Evolutionary conservation across 2,888 invertebrate species (phyloP).

Genomic region (Zaprionus bogoriensis): DNA sequence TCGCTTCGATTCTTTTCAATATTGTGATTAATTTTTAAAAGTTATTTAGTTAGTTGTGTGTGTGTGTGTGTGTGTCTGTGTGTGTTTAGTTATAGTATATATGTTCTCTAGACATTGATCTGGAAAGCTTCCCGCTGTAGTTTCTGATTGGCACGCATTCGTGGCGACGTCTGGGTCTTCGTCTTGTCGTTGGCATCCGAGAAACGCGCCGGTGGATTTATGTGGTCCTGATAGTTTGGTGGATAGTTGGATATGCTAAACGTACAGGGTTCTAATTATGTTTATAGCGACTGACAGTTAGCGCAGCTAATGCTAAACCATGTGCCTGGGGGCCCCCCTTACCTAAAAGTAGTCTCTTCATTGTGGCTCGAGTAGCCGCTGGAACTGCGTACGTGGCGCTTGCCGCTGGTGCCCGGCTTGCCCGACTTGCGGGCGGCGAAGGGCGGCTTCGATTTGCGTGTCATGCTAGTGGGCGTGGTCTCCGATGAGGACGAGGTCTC

Average conservation of each 20-base stretch:
- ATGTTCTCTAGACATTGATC: slow-evolving; percentile 87
- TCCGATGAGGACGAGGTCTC: slow-evolving; percentile 92
- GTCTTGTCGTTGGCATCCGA: slow-evolving; percentile 86
- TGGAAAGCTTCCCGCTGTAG: slow-evolving; percentile 89
- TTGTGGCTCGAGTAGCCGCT: slow-evolving; percentile 93
- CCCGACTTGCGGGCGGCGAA: slow-evolving; percentile 88
- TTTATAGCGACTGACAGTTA: slow-evolving; percentile 50
- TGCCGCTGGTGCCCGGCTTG: slow-evolving; percentile 85
- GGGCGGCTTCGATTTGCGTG: slow-evolving; percentile 88
- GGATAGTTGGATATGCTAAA: slow-evolving; percentile 90
- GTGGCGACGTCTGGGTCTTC: slow-evolving; percentile 82
- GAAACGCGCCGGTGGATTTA: slow-evolving; percentile 93
- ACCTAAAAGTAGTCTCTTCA: slow-evolving; percentile 93
- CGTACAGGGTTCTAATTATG: slow-evolving; percentile 75
- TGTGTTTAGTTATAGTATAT: slow-evolving; percentile 17
- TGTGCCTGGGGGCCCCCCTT: slow-evolving; percentile 53
- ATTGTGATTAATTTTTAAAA: slow-evolving; percentile 29
- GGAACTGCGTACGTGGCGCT: slow-evolving; percentile 90
- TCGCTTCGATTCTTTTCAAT: slow-evolving; percentile 15
- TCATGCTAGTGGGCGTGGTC: slow-evolving; percentile 87
- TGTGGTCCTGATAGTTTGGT: slow-evolving; percentile 91
- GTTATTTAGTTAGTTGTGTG: slow-evolving; percentile 21
- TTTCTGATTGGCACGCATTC: slow-evolving; percentile 84
- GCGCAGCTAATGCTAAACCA: background rate
- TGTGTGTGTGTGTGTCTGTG: background rate